Evolutionary conservation across 2,113 vertebrate species (phyloP), one percentile per base, ranked within the genome.

Genomic region (Orthonyx spaldingii): DNA sequence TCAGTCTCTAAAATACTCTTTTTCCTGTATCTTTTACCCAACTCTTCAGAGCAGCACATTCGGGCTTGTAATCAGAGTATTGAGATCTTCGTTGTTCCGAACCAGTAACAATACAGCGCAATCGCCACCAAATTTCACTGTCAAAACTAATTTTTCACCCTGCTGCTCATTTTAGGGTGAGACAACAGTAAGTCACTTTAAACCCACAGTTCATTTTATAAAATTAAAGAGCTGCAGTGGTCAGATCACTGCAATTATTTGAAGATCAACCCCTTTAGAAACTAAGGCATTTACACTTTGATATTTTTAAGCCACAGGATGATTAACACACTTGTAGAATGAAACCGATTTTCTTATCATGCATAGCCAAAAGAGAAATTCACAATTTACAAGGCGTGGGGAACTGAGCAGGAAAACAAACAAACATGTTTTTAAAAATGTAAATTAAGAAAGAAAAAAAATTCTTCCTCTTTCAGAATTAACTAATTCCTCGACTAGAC

Each of bases 341-440:
- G 37, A 92, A 93, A 89, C 57, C 27, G 7, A 28, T 87, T 82
- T 78, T 70, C 65, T 87, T 80, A 80, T 81, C 71, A 14, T 8
- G 46, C 77, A 10, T 28, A 88, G 84, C 93, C 95, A 92, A 90
- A 72, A 90, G 76, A 86, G 77, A 89, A 94, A 86, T 91, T 94
- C 88, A 92, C 85, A 92, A 90, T 64, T 93, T 89, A 80, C 65
- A 44, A 79, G 79, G 84, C 83, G 37, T 64, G 77, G 94, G 79
- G 77, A 95, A 75, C 55, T 32, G 60, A 72, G 57, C 71, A 80
- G 57, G 70, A 94, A 94, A 96, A 93, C 88, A 95, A 97, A 93
- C 83, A 94, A 91, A 95, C 52, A 93, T 72, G 87, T 53, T 94
- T 96, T 84, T 4, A 11, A 94, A 94, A 84, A 93, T 93, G 91